Evolutionary conservation across 1,140 invertebrate genomes (phyloP).

Genomic region (Macrobrachium nipponense): DNA sequence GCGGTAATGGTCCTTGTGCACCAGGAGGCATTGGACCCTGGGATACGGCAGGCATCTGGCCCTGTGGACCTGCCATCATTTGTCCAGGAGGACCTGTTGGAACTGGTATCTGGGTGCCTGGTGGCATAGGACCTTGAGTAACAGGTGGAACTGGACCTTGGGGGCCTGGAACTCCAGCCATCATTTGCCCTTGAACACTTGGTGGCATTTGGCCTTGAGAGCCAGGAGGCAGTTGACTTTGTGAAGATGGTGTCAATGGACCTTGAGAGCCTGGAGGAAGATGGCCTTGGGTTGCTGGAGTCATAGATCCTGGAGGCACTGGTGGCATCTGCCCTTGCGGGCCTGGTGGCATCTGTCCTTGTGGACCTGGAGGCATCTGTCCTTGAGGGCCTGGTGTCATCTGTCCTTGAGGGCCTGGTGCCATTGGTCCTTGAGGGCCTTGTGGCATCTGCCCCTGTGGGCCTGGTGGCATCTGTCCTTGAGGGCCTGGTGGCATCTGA

Average conservation of each 20-base stretch:
- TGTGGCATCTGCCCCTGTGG: constrained; percentile 30
- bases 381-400: constrained; percentile 25
- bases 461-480: constrained; percentile 1
- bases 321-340: constrained; percentile 9
- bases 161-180: neutral
- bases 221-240: neutral
- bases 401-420: neutral
- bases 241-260: neutral
- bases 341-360: constrained; percentile 36
- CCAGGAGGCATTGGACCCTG: constrained; percentile 1
- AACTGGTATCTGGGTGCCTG: neutral
- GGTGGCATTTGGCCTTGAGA: neutral
- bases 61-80: neutral
- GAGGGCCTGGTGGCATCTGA: constrained; percentile 30
- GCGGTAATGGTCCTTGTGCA: neutral
- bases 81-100: neutral
- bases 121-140: too few species aligned
- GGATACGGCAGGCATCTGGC: neutral
- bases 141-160: too few species aligned
- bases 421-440: neutral
- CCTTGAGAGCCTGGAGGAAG: neutral
- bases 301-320: neutral
- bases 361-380: constrained; percentile 19
- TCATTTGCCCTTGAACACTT: constrained; percentile 6
- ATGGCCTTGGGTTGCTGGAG: neutral